Base-by-base conservation (phyloP, 2,797 vertebrate genomes). In the Acipenser transmontanus region DNA sequence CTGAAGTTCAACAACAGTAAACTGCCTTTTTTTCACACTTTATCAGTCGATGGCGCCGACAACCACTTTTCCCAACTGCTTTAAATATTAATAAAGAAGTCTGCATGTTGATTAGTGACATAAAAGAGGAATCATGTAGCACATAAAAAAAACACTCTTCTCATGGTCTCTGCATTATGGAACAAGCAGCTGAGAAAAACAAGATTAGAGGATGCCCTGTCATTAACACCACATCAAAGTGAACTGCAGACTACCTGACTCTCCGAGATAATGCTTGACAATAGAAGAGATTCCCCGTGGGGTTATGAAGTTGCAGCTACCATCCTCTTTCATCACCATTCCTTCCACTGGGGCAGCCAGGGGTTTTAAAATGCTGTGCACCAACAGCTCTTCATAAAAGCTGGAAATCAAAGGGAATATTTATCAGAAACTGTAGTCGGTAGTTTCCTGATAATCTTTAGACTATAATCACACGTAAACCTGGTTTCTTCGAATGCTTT, bases 331-430 rank as follows among this genome's bases (percentile, higher is more conserved):
- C 62, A 62, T 71, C 49, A 76, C 52, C 81, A 94, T 78, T 48
- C 93, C 95, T 72, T 95, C 89, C 8, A 97, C 61, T 0, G 65
- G 73, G 6, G 77, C 81, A 1, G 74, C 65, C 47, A 97, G 75
- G 0, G 88, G 89, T 70, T 81, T 69, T 80, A 95, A 79, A 74
- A 98, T 7, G 8, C 85, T 91, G 0, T 72, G 75, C 0, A 79
- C 73, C 65, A 93, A 66, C n/a, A 98, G 85, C 62, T 98, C 95
- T 6, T 92, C 82, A 68, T 91, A 94, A 74, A 97, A 90, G 59
- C 96, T 97, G 52, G 10, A 50, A 73, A 61, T 47, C 66, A 67
- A 61, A 63, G 47, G 52, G 50, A 68, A 50, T 4, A 10, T 17
- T 57, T 20, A 68, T 68, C 65, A 47, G 66, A 10, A 47, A 48